Conservation (phyloP, 2,113 vertebrate genomes). For the Pristiophorus japonicus region DNA sequence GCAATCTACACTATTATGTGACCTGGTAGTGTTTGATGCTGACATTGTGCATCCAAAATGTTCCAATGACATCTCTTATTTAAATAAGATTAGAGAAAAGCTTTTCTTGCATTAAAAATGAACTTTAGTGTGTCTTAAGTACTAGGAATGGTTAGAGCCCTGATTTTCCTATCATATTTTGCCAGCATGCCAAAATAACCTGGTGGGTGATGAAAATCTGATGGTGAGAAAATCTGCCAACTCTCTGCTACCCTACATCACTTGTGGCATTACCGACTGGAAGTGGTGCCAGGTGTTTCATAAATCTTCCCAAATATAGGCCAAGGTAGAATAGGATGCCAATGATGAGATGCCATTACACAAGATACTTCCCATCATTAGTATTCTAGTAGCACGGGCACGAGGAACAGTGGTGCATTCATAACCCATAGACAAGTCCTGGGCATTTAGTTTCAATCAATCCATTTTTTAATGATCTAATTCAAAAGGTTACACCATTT, state of each 20-base stretch:
- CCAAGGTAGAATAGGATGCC: background rate
- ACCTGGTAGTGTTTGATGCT: background rate
- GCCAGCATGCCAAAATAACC: background rate
- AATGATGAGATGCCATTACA: background rate
- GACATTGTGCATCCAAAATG: background rate
- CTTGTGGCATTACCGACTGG: background rate
- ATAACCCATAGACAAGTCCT: background rate
- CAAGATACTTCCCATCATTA: background rate
- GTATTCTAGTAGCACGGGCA: background rate
- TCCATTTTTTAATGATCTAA: background rate
- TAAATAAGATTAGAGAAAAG: background rate
- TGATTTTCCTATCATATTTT: background rate
- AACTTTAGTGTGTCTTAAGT: background rate
- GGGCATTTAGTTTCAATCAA: background rate
- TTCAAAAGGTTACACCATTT: conserved; percentile 17
- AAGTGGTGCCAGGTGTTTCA: background rate
- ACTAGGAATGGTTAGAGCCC: background rate
- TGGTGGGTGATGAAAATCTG: background rate
- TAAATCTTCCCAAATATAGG: background rate
- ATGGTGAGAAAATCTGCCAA: background rate
- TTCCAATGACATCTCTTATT: background rate
- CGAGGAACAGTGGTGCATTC: background rate
- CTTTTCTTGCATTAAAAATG: background rate
- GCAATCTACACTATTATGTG: background rate
- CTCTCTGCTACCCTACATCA: background rate